Base-by-base conservation (phyloP, 2,888 invertebrate genomes). In the Lepeophtheirus nordmannii region DNA sequence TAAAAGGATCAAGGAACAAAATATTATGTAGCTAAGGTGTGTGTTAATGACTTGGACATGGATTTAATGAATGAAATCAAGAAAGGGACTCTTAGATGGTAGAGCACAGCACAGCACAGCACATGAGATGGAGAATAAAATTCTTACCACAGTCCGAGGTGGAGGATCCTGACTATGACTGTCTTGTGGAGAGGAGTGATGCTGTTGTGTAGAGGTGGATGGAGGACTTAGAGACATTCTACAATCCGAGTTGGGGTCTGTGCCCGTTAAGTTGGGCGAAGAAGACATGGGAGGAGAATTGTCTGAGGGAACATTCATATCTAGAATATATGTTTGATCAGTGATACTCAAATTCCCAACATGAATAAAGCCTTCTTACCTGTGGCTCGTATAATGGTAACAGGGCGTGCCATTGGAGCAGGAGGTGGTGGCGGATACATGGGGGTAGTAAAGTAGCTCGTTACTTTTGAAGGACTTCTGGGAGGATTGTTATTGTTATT, bases 391-490 rank as follows among this genome's bases (percentile, higher is more conserved):
- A 94, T 90, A 73, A 96, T 92, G 69, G 94, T 92, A 38, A 94
- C 94, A 0, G 94, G 94, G 70, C 94, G 81, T 3, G 94, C 93
- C 89, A 94, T 91, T 20, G 93, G 93, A 10, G 93, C 92, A 40
- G 93, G 82, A 3, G 93, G 93, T 10, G 92, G 90, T 37, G 93
- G 93, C 9, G 93, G 93, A 74, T 94, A 80, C 88, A 94, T 93
- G 66, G 90, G 85, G 74, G 88, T 89, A 53, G 66, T 30, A 30
- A 38, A 58, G 57, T 56, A 57, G 63, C 62, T 17, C 12, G 23
- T 30, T 3, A 63, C 67, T n/a, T 62, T 46, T 30, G 56, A 17
- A 2, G 64, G 39, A n/a, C 62, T 23, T 17, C 37, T 40, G 40
- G 14, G 30, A 39, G 23, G 37, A 5, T 46, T 7, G 30, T 40